Conservation (phyloP, 2,113 vertebrate species). For the Edolisoma coerulescens region DNA sequence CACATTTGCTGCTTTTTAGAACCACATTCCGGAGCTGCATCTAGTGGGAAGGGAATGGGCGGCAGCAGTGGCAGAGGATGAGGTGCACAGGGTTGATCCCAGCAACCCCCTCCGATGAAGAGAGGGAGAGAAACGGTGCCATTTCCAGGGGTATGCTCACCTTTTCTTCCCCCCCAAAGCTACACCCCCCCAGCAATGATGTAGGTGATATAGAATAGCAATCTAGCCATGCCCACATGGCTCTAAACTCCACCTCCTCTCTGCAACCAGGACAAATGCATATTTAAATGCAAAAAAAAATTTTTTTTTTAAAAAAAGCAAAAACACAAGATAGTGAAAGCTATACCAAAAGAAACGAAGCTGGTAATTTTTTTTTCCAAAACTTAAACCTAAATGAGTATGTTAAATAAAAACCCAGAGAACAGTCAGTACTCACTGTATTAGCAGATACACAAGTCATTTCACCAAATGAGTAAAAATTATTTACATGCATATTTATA, state of each 20-base stretch:
- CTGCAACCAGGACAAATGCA: not conserved
- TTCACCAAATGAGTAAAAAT: constrained; percentile 67
- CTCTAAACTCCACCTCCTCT: not conserved
- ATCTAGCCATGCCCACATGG: not conserved
- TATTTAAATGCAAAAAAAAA: not conserved
- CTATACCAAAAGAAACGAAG: constrained; percentile 58
- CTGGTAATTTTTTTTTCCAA: constrained; percentile 70
- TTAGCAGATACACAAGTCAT: constrained; percentile 62
- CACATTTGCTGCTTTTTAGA: not conserved
- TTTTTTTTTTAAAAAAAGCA: not conserved
- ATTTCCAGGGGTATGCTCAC: not conserved
- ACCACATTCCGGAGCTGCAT: not conserved
- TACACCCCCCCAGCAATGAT: not conserved
- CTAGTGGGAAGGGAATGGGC: not conserved
- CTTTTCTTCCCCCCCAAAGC: not conserved
- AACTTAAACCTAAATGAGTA: constrained; percentile 64
- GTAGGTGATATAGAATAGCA: not conserved
- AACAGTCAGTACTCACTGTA: constrained; percentile 57
- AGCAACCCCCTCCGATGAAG: not conserved
- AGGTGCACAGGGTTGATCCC: not conserved
- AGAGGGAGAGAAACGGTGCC: not conserved
- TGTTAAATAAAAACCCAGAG: constrained; percentile 63
- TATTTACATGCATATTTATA: constrained; percentile 80
- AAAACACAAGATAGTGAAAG: not conserved
- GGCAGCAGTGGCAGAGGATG: not conserved